phyloP scores from a whole-genome alignment of 2,113 vertebrate species.

The Ancistrus triradiatus region DNA sequence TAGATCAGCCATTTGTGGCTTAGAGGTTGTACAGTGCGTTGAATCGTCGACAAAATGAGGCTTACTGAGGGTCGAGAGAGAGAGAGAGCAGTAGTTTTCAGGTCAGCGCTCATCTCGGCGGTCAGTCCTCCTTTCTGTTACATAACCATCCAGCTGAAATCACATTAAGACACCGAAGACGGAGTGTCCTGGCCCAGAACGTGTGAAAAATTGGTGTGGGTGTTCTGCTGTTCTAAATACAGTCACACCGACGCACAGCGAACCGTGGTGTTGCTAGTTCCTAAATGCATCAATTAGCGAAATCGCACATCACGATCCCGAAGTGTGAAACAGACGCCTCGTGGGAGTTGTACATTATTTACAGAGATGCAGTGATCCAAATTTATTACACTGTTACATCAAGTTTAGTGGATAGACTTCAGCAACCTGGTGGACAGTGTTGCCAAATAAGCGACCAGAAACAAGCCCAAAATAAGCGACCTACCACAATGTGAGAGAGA shows the following conservation, averaged over 20 bases:
- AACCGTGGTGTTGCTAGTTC: slow-evolving; percentile 10
- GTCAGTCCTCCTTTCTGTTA: slow-evolving; percentile 40
- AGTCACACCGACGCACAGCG: slow-evolving; percentile 10
- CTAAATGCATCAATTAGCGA: slow-evolving; percentile 25
- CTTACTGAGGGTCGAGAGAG: slow-evolving; percentile 2
- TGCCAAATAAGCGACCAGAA: too few species aligned
- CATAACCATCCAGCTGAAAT: slow-evolving; percentile 43
- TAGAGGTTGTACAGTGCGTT: slow-evolving; percentile 9
- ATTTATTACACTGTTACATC: neutral
- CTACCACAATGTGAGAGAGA: too few species aligned
- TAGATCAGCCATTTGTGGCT: slow-evolving; percentile 31
- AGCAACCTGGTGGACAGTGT: too few species aligned
- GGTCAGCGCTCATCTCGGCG: neutral
- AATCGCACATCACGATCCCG: neutral
- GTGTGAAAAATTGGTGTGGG: neutral
- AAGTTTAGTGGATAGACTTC: too few species aligned
- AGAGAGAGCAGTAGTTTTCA: neutral
- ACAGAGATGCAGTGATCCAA: slow-evolving; percentile 5
- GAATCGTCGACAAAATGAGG: slow-evolving; percentile 30
- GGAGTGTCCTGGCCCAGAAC: slow-evolving; percentile 18
- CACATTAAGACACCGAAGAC: slow-evolving; percentile 38
- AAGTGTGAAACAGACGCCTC: slow-evolving; percentile 33
- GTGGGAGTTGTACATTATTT: slow-evolving; percentile 34
- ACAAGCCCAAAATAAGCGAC: too few species aligned
- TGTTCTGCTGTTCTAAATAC: slow-evolving; percentile 30